phyloP scores from a whole-genome alignment of 2,888 invertebrate species.

The Limnephilus auricula region DNA sequence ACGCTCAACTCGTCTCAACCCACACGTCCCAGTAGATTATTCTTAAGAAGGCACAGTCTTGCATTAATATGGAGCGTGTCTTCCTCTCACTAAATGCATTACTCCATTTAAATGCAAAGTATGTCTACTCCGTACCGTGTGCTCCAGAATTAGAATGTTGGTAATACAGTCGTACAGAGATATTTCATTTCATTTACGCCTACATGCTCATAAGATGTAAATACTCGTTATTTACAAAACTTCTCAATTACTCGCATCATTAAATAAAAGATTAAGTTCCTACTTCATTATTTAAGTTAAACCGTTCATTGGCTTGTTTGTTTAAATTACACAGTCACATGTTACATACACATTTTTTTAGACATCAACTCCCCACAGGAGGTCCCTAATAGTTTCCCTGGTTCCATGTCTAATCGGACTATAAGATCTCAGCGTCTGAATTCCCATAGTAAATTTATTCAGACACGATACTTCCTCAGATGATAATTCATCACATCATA shows the following conservation, averaged over 20 bases:
- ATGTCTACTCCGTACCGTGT: background rate
- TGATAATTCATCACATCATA: too few species aligned
- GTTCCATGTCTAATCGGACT: too few species aligned
- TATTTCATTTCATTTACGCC: background rate
- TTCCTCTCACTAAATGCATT: slow-evolving; percentile 5
- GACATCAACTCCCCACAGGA: too few species aligned
- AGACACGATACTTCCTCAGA: too few species aligned
- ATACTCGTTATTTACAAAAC: background rate
- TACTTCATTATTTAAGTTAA: background rate
- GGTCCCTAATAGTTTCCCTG: too few species aligned
- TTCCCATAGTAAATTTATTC: too few species aligned
- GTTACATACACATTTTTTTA: background rate
- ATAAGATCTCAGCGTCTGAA: too few species aligned
- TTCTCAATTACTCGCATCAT: background rate
- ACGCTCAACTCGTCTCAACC: slow-evolving; percentile 8
- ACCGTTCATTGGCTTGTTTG: background rate
- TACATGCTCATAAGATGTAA: background rate
- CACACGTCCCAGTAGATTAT: background rate
- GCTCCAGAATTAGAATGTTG: background rate
- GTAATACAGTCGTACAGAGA: background rate
- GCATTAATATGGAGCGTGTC: slow-evolving; percentile 8
- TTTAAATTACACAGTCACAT: background rate
- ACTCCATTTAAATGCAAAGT: background rate
- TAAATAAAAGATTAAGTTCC: background rate
- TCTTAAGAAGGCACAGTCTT: background rate